Conservation (phyloP, 2,888 invertebrate genomes). For the Lydus trimaculatus region DNA sequence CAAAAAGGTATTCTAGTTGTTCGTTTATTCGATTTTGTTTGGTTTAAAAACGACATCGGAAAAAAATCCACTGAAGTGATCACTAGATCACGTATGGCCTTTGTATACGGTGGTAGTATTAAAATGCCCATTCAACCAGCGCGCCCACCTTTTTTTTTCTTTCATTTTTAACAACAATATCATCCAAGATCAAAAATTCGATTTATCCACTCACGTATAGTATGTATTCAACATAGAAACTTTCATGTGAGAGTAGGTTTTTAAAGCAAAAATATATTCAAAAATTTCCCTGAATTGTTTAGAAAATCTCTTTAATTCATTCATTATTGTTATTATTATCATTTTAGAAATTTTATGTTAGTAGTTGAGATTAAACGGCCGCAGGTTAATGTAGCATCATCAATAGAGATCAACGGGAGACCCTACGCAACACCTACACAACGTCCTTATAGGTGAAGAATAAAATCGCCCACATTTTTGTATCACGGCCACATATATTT, state of each 20-base stretch:
- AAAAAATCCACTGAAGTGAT: conserved; percentile 27
- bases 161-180: background rate
- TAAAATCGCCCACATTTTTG: conserved; percentile 23
- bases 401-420: conserved; percentile 22
- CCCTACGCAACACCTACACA: conserved; percentile 35
- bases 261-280: too few relatives aligned
- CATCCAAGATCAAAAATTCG: background rate
- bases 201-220: conserved; percentile 1
- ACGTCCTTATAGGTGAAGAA: conserved; percentile 30
- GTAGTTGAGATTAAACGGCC: conserved; percentile 12
- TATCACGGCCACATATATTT: conserved; percentile 12
- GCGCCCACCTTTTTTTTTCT: conserved; percentile 30
- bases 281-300: too few relatives aligned
- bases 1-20: background rate
- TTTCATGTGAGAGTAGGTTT: background rate
- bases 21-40: background rate
- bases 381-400: conserved; percentile 31
- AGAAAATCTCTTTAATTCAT: background rate
- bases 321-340: background rate
- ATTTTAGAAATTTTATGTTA: background rate
- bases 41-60: too few relatives aligned
- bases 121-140: conserved; percentile 32
- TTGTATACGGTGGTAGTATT: conserved; percentile 21
- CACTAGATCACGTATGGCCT: conserved; percentile 30
- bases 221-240: background rate